Conservation (phyloP, 2,797 vertebrate species). For the Prunella strophiata region DNA sequence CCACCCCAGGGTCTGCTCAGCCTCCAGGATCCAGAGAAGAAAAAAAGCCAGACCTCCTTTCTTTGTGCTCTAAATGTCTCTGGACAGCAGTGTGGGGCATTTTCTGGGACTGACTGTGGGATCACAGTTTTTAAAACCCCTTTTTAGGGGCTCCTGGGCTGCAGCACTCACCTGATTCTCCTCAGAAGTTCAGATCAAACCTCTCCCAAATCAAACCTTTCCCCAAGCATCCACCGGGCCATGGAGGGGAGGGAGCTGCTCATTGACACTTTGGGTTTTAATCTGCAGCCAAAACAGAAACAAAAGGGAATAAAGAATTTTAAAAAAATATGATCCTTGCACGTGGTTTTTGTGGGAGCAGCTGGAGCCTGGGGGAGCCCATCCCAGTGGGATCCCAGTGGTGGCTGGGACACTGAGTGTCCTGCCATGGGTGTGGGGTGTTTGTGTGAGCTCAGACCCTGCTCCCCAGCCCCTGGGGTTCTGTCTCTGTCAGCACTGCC, state of each 20-base stretch:
- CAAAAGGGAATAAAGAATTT: not conserved
- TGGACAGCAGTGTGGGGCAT: not conserved
- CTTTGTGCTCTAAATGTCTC: not conserved
- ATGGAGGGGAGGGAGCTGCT: not conserved
- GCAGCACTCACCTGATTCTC: not conserved
- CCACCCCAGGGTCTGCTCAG: not conserved
- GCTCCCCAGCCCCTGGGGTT: not conserved
- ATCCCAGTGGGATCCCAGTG: not conserved
- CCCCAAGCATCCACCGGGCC: fast-evolving
- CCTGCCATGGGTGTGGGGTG: not conserved
- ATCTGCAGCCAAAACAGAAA: conserved; percentile 37
- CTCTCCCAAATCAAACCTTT: not conserved
- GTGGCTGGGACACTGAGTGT: not conserved
- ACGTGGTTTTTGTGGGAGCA: not conserved
- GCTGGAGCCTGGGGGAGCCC: not conserved
- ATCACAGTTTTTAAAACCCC: not conserved
- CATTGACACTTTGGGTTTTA: not conserved
- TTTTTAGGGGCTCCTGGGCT: not conserved
- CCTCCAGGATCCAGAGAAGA: not conserved
- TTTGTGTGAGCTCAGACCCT: not conserved
- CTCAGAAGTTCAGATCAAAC: not conserved
- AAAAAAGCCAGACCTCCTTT: not conserved
- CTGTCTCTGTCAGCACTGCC: conserved; percentile 15
- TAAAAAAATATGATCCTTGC: too few relatives aligned
- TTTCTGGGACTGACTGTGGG: not conserved